These are phyloP conservation scores for Drosophila saltans DNA, from an alignment of 1,140 invertebrate genomes.

Conservation along the genomic window DNA sequence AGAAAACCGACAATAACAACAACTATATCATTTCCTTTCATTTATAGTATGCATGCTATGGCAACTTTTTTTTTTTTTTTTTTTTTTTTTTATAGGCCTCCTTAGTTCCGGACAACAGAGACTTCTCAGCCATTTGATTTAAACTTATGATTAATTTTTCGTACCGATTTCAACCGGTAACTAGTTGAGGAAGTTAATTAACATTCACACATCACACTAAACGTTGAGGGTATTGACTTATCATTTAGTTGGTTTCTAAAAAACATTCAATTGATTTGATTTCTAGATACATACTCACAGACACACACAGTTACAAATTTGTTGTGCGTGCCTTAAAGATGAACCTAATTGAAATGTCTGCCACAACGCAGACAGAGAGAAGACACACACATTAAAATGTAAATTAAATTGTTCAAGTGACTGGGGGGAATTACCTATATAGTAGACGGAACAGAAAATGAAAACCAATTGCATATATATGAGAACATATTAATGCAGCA, in stretches of 20 bases:
- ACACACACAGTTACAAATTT: neutral
- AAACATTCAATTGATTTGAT: neutral
- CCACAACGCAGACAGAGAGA: neutral
- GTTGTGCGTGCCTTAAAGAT: neutral
- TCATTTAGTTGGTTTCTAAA: constrained; percentile 36
- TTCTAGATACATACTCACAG: neutral
- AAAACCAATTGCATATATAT: neutral
- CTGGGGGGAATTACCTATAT: constrained; percentile 3
- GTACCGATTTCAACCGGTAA: constrained; percentile 4
- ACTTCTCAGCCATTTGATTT: constrained; percentile 17
- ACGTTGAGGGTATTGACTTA: constrained; percentile 41
- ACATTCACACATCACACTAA: constrained; percentile 41
- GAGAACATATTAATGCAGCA: neutral
- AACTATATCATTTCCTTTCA: constrained; percentile 18
- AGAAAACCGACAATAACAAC: neutral
- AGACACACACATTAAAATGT: neutral
- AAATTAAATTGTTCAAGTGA: neutral
- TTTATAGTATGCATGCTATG: constrained; percentile 19
- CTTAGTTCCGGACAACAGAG: constrained; percentile 51
- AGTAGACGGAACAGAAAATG: neutral
- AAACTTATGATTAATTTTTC: constrained; percentile 41
- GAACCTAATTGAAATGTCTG: constrained; percentile 6
- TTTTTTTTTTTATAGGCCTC: constrained; percentile 17
- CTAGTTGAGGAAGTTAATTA: constrained; percentile 69
- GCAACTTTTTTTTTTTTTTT: neutral